A percentile compares a stretch with the other conserved stretches of the same genome.
These are phyloP conservation scores for Galerucella pusilla DNA, from an alignment of 2,888 invertebrate genomes.

Conservation along the genomic window DNA sequence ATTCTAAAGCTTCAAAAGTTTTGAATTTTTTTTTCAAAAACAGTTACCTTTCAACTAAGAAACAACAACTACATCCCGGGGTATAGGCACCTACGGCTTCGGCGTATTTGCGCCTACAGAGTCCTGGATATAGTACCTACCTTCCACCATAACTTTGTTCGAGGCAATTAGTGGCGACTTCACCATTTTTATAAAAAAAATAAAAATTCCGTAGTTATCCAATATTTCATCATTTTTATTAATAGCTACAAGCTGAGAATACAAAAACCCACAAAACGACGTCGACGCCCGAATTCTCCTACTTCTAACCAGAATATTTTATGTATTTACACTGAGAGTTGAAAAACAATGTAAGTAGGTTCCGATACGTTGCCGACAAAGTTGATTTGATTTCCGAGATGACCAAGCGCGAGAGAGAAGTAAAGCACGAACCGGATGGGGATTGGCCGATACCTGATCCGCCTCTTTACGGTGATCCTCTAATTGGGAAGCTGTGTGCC, in stretches of 20 bases:
- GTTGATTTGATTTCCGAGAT: conserved; percentile 25
- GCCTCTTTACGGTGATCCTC: conserved; percentile 54
- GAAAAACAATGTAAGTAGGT: background rate
- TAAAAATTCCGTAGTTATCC: no score
- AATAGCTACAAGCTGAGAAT: background rate
- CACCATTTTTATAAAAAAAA: no score
- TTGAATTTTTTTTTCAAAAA: no score
- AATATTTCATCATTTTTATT: background rate
- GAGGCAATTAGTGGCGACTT: no score
- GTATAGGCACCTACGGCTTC: no score
- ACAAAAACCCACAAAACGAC: background rate
- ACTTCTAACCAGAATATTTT: background rate
- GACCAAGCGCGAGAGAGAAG: conserved; percentile 25
- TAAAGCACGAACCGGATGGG: conserved; percentile 29
- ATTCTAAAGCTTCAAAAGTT: no score
- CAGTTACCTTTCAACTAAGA: no score
- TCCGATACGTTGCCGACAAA: conserved; percentile 11
- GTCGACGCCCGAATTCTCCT: background rate
- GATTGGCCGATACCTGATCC: conserved; percentile 55
- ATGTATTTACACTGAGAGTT: background rate
- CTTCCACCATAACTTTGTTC: no score
- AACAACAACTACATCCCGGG: no score
- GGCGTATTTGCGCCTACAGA: no score
- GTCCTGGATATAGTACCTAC: no score
- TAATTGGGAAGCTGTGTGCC: conserved; percentile 59